phyloP scores from a whole-genome alignment of 2,888 invertebrate genomes.

The Drosophila multiciliata region DNA sequence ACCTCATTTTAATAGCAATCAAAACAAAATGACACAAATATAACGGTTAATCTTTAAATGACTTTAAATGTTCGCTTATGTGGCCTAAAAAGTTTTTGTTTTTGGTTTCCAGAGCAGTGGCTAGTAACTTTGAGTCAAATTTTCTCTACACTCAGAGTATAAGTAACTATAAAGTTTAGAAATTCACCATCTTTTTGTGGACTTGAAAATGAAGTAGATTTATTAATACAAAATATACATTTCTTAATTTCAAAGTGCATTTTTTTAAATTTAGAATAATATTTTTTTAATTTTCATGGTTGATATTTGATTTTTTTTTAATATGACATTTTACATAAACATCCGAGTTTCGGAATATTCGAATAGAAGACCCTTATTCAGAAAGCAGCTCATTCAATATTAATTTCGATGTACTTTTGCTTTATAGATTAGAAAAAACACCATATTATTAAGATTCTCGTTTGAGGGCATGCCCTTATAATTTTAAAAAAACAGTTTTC shows the following conservation, averaged over 20 bases:
- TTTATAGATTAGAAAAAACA: too few species aligned
- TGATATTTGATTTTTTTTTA: too few species aligned
- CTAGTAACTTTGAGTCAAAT: background rate
- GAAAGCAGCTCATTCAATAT: too few species aligned
- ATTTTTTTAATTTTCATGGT: too few species aligned
- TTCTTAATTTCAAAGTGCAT: too few species aligned
- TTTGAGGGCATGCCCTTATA: too few species aligned
- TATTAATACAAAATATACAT: background rate
- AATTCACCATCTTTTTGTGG: background rate
- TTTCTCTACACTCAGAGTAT: background rate
- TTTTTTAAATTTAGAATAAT: too few species aligned
- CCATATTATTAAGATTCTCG: too few species aligned
- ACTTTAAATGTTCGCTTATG: background rate
- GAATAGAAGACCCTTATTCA: too few species aligned
- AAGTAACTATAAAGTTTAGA: background rate
- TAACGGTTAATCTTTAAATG: background rate
- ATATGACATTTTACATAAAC: too few species aligned
- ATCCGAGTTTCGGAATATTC: too few species aligned
- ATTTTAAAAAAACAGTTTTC: background rate
- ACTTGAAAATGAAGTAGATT: background rate
- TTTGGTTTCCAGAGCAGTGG: background rate
- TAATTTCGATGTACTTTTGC: too few species aligned
- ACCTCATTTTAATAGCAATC: slow-evolving; percentile 20
- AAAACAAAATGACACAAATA: background rate
- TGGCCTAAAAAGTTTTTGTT: background rate